These are phyloP conservation scores for Philopotamus ludificatus DNA, from an alignment of 1,140 invertebrate genomes.

Conservation along the genomic window DNA sequence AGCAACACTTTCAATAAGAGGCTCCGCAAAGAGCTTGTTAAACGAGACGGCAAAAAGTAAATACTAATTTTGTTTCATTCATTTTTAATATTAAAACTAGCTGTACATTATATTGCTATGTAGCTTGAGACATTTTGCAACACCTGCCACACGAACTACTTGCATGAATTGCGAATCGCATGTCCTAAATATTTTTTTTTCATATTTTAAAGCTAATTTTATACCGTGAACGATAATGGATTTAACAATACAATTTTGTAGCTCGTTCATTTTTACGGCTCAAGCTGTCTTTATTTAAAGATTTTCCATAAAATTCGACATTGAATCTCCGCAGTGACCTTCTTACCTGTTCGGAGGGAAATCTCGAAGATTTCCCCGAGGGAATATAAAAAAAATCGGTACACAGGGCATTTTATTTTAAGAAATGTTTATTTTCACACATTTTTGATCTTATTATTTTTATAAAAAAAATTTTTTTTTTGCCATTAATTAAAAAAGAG, in stretches of 20 bases:
- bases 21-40: slow-evolving; percentile 78
- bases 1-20: slow-evolving; percentile 68
- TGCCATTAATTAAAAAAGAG: no score
- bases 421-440: slow-evolving; percentile 17
- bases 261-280: slow-evolving; percentile 2
- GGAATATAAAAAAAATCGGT: slow-evolving; percentile 8
- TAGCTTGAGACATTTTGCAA: no score
- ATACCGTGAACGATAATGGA: no score
- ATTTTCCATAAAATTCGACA: slow-evolving; percentile 17
- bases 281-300: slow-evolving; percentile 5
- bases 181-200: no score
- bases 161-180: no score
- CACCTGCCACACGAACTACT: no score
- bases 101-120: no score
- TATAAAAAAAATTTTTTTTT: no score
- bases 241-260: no score
- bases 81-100: neutral
- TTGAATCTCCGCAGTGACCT: neutral
- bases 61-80: slow-evolving; percentile 41
- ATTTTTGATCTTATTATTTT: no score
- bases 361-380: slow-evolving; percentile 2
- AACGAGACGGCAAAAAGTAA: slow-evolving; percentile 75
- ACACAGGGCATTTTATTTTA: slow-evolving; percentile 8
- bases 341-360: neutral
- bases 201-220: no score